Evolutionary conservation across 2,797 vertebrate species (phyloP).

Genomic region (Sciaenops ocellatus): DNA sequence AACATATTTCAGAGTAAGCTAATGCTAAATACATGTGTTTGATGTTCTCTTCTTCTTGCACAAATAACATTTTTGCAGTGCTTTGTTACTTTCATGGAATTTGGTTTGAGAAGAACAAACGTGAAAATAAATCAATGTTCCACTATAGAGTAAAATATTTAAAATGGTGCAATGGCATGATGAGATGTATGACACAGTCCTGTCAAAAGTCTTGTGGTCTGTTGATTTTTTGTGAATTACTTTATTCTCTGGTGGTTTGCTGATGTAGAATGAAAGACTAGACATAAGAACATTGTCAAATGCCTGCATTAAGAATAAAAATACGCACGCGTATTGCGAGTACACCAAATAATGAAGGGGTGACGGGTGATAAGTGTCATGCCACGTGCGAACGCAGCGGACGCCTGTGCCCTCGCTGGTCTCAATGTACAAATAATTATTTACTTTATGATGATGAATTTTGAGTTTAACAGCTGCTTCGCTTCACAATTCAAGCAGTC

Average conservation of each 20-base stretch:
- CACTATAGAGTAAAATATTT: background rate
- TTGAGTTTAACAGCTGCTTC: too few species aligned
- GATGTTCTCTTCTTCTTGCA: too few species aligned
- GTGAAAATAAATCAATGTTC: background rate
- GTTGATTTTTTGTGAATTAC: slow-evolving; percentile 1
- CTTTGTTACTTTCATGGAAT: background rate
- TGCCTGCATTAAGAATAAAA: too few species aligned
- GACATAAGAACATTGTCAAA: background rate
- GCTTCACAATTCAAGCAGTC: too few species aligned
- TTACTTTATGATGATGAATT: too few species aligned
- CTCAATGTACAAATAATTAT: too few species aligned
- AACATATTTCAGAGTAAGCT: background rate
- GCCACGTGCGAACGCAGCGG: too few species aligned
- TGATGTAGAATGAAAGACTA: background rate
- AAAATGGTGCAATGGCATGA: background rate
- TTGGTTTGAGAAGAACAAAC: background rate
- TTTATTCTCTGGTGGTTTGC: background rate
- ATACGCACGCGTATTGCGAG: too few species aligned
- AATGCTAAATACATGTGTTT: background rate
- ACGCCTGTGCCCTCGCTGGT: too few species aligned
- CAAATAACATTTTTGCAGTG: background rate
- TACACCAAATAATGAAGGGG: too few species aligned
- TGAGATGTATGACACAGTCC: background rate
- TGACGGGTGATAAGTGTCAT: too few species aligned
- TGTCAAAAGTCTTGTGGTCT: background rate